phyloP scores from a whole-genome alignment of 2,888 invertebrate species.

The Drosophila aldrichi region DNA sequence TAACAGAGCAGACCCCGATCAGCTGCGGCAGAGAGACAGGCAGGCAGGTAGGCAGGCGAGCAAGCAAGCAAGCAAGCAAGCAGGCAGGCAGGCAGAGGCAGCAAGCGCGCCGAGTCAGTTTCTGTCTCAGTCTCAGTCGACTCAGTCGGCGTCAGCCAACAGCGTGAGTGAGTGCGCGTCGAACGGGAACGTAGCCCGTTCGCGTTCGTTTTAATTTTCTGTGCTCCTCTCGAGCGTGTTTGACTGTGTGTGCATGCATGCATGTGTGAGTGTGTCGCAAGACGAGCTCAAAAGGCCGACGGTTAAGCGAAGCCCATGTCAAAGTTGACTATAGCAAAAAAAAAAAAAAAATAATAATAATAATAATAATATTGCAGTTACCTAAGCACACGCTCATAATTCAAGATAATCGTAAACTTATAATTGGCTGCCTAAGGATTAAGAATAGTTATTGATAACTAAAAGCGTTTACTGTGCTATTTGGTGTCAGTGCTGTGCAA shows the following conservation, averaged over 20 bases:
- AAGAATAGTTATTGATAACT: neutral
- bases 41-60: slow-evolving; percentile 9
- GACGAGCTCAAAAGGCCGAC: slow-evolving; percentile 44
- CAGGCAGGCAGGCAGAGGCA: slow-evolving; percentile 31
- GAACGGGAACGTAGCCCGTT: slow-evolving; percentile 70
- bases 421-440: neutral
- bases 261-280: slow-evolving; percentile 31
- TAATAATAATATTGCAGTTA: neutral
- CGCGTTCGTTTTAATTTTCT: slow-evolving; percentile 34
- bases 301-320: slow-evolving; percentile 26
- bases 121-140: slow-evolving; percentile 67
- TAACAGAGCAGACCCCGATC: slow-evolving; percentile 51
- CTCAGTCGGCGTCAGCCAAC: slow-evolving; percentile 79
- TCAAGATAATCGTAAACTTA: neutral
- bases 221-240: slow-evolving; percentile 34
- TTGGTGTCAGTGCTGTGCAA: slow-evolving; percentile 15
- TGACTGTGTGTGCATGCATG: slow-evolving; percentile 21
- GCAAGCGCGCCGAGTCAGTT: slow-evolving; percentile 48
- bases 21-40: slow-evolving; percentile 47
- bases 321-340: slow-evolving; percentile 2
- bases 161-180: slow-evolving; percentile 79
- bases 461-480: slow-evolving; percentile 3
- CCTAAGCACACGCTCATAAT: slow-evolving; percentile 16
- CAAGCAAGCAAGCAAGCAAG: slow-evolving; percentile 5
- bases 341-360: neutral